Percentiles rank a stretch among this genome's conserved stretches.
phyloP scores from a whole-genome alignment of 2,113 vertebrate species.

The Neofelis nebulosa region DNA sequence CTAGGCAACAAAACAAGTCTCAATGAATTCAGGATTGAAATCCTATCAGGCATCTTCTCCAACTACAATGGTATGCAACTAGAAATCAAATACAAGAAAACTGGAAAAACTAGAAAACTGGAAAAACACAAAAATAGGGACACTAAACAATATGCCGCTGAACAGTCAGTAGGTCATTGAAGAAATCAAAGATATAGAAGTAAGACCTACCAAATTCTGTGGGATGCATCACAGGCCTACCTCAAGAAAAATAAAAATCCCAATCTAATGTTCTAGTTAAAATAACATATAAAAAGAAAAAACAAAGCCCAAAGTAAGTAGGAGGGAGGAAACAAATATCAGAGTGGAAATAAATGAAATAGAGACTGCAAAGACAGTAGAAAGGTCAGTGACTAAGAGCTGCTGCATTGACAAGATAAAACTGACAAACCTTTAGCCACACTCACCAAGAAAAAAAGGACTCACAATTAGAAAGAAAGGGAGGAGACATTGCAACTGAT shows the following conservation, averaged over 20 bases:
- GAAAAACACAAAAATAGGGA: neutral
- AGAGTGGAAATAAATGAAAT: neutral
- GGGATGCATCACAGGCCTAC: neutral
- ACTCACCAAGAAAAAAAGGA: neutral
- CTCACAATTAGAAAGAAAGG: neutral
- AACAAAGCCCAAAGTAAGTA: neutral
- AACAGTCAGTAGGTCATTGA: neutral
- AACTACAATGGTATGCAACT: neutral
- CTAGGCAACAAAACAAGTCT: neutral
- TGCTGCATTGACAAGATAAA: neutral
- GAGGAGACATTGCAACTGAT: neutral
- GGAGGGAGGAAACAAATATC: neutral
- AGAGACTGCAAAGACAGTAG: neutral
- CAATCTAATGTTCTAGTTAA: neutral
- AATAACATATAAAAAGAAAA: neutral
- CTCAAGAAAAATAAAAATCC: neutral
- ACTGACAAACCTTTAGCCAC: neutral
- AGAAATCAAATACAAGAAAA: neutral
- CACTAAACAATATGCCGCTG: neutral
- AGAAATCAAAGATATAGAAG: neutral
- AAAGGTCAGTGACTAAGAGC: neutral
- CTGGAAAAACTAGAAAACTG: neutral
- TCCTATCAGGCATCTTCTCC: neutral
- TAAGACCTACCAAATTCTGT: neutral
- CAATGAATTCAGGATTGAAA: neutral